Conservation (phyloP, 2,797 vertebrate species). For the Adelosebastes latens region DNA sequence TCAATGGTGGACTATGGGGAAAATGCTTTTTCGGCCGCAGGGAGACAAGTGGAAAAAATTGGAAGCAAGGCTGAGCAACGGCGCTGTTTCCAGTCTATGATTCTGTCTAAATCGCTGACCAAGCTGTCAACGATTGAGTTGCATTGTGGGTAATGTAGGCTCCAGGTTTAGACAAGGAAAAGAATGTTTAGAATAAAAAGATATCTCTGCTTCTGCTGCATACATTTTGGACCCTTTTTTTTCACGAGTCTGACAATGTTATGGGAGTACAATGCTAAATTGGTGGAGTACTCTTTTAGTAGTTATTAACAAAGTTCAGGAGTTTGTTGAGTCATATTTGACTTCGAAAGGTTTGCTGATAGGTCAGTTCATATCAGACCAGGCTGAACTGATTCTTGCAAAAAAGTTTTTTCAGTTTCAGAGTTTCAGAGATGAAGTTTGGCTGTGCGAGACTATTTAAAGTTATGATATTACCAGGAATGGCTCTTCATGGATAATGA, state of each 20-base stretch:
- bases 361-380: neutral
- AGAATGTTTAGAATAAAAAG: neutral
- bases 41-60: no score
- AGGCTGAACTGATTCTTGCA: neutral
- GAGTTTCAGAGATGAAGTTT: neutral
- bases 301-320: neutral
- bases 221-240: no score
- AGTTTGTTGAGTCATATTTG: neutral
- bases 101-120: neutral
- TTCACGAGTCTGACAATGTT: neutral
- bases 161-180: neutral
- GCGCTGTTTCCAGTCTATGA: no score
- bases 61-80: no score
- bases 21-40: no score
- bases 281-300: neutral
- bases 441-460: neutral
- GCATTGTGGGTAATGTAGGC: neutral
- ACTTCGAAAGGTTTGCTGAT: neutral
- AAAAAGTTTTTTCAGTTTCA: neutral
- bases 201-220: neutral
- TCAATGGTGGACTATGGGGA: no score
- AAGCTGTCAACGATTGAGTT: neutral
- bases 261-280: no score
- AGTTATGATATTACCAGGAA: neutral
- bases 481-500: neutral